Evolutionary conservation across 2,888 invertebrate species (phyloP), one percentile per base, ranked within the genome.

Genomic region (Tipula lateralis): DNA sequence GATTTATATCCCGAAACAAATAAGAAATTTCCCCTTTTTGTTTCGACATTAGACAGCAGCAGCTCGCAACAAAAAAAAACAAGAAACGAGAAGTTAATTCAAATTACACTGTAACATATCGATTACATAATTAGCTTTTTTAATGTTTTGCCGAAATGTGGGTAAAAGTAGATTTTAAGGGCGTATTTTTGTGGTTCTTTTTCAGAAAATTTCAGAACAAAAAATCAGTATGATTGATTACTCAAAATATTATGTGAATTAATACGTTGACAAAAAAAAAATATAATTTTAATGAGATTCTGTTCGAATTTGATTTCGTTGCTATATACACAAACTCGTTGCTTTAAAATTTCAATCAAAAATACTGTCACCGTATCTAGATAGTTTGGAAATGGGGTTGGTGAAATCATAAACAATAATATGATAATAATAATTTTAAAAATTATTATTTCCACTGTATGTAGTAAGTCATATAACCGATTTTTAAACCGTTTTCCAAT

Each of bases 121-220:
- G 85, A 80, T 85, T 85, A 85, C 84, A 66, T 85, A 85, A 85
- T 85, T 85, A 85, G 84, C 24, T 66, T 83, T 83, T 66, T 66
- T 66, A 66, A 66, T 66, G 66, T 66, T 66, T 66, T 66, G 66
- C 66, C 66, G 66, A 66, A 66, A 66, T 66, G 24, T 66, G 66
- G 66, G 66, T 66, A 66, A 13, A 12, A 66, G 66, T 24, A 66
- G 66, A 66, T 66, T 66, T 66, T 66, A 66, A 66, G 66, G 66
- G 66, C 66, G 66, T 66, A 50, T 66, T 66, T 13, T 66, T 24
- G 66, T 66, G 66, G 66, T 6, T 66, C 12, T 66, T 66, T 66
- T 44, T 44, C 16, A 9, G 7, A 9, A 66, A 66, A 66, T 19
- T n/a, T n/a, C 2, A 3, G 44, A 44, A 66, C 66, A 66, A 9